Percentiles rank a stretch among this genome's conserved stretches.
phyloP scores from a whole-genome alignment of 35 echinoderm and acorn worm genomes.

The Heliocidaris erythrogramma region DNA sequence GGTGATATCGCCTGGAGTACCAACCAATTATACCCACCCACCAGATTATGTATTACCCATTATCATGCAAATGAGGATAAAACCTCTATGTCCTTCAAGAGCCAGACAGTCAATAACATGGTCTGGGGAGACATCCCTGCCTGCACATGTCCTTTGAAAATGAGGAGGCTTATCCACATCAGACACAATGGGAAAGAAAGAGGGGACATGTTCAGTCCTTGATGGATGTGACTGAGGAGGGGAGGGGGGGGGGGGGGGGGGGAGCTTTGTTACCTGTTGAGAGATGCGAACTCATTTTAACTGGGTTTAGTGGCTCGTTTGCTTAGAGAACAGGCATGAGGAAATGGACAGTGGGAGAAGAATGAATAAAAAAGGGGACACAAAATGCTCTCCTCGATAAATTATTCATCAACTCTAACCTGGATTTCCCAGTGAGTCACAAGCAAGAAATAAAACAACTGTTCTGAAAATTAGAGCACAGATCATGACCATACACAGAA shows the following conservation, averaged over 20 bases:
- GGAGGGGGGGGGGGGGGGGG: no score
- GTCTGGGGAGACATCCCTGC: background rate
- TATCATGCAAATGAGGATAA: slow-evolving; percentile 11
- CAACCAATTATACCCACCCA: background rate
- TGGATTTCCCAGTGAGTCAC: background rate
- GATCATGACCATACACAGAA: background rate
- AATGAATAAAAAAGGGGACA: background rate
- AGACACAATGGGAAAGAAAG: background rate
- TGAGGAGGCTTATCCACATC: background rate
- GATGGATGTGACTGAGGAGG: no score
- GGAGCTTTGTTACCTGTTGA: no score
- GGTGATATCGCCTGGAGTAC: background rate
- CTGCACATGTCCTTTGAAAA: background rate
- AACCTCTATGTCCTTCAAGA: background rate
- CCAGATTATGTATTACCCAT: background rate
- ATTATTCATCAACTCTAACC: background rate
- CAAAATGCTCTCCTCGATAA: background rate
- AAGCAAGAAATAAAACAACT: background rate
- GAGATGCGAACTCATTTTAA: background rate
- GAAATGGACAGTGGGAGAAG: background rate
- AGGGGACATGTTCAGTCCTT: no score
- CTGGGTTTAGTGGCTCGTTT: background rate
- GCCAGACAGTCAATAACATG: background rate
- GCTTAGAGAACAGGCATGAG: background rate
- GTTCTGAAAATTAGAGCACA: background rate